Percentiles rank a stretch among this genome's conserved stretches.
Evolutionary conservation across 2,113 vertebrate species (phyloP).

Genomic region (Osmerus eperlanus): DNA sequence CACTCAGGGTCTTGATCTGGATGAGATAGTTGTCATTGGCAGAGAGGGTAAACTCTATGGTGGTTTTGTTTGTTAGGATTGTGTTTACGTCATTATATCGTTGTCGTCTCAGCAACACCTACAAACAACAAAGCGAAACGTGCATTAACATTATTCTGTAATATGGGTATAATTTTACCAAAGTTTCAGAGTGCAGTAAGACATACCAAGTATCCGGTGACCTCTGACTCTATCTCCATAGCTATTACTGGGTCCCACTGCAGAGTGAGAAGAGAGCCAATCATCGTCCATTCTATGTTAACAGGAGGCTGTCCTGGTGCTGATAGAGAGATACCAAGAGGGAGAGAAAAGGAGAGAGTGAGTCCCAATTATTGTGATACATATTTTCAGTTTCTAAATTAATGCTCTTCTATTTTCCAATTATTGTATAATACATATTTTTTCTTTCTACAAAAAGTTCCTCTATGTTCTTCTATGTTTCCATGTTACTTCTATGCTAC

Average conservation of each 20-base stretch:
- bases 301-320: constrained; percentile 89
- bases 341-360: neutral
- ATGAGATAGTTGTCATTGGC: constrained; percentile 84
- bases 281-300: constrained; percentile 89
- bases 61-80: constrained; percentile 78
- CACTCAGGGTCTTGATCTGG: constrained; percentile 82
- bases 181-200: neutral
- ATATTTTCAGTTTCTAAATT: too few relatives aligned
- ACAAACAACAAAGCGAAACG: neutral
- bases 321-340: constrained; percentile 41
- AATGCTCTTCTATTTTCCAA: constrained; percentile 2
- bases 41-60: constrained; percentile 78
- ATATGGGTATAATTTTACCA: neutral
- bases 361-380: neutral
- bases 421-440: too few relatives aligned
- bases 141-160: neutral
- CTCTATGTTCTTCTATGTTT: too few relatives aligned
- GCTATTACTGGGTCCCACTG: constrained; percentile 93
- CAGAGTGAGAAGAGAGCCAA: constrained; percentile 82
- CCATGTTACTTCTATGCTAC: too few relatives aligned
- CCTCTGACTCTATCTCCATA: constrained; percentile 88
- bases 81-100: constrained; percentile 68
- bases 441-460: too few relatives aligned
- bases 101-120: constrained; percentile 86
- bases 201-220: constrained; percentile 90